Evolutionary conservation across 2,888 invertebrate genomes (phyloP).

Genomic region (Autographa gamma): DNA sequence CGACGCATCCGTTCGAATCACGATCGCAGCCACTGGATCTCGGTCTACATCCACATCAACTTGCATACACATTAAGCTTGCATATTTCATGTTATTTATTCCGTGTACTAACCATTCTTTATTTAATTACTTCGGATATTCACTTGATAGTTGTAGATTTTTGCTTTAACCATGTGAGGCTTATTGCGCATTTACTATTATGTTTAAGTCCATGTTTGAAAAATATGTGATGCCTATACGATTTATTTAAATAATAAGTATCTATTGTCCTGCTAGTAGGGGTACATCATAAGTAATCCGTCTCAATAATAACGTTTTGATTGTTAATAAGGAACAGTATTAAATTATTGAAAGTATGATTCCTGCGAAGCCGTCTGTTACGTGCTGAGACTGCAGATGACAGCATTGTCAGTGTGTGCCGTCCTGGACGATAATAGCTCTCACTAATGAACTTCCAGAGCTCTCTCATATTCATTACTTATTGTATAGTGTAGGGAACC

Average conservation of each 20-base stretch:
- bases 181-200: constrained; percentile 85
- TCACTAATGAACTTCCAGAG: constrained; percentile 55
- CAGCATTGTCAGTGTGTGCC: constrained; percentile 38
- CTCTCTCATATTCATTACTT: constrained; percentile 61
- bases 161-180: constrained; percentile 82
- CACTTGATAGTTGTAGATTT: constrained; percentile 62
- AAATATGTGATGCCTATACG: constrained; percentile 66
- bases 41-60: constrained; percentile 57
- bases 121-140: constrained; percentile 64
- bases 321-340: constrained; percentile 68
- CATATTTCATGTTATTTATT: constrained; percentile 67
- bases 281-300: constrained; percentile 42
- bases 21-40: constrained; percentile 61
- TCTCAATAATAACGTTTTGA: constrained; percentile 58
- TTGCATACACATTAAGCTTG: constrained; percentile 53
- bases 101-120: constrained; percentile 63
- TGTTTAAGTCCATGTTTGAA: constrained; percentile 76
- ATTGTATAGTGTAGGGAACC: constrained; percentile 46
- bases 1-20: constrained; percentile 71
- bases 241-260: constrained; percentile 71
- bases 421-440: constrained; percentile 47
- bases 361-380: constrained; percentile 31
- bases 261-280: constrained; percentile 65
- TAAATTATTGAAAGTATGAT: constrained; percentile 65
- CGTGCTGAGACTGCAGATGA: constrained; percentile 24